Evolutionary conservation across 2,797 vertebrate species (phyloP), one percentile per base, ranked within the genome.

Genomic region (Vireo griseus): DNA sequence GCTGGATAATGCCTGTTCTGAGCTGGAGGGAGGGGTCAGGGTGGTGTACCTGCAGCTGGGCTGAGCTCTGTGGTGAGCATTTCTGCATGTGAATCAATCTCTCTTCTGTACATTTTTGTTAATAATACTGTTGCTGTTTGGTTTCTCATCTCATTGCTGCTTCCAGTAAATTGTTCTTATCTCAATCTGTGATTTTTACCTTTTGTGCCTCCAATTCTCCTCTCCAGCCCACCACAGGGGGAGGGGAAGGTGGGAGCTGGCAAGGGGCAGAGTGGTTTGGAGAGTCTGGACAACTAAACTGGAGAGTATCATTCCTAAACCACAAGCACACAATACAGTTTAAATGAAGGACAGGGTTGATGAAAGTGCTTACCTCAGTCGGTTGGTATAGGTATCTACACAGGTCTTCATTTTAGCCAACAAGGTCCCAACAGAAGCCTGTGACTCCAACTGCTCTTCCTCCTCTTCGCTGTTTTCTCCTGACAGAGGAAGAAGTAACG

Each of bases 321-420:
- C 52, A 71, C 31, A 42, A 22, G 5, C 57, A 35, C 33, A 66
- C 66, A 76, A 33, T 1, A 29, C 16, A 51, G 71, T 42, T 82
- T 16, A 73, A 67, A 86, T 13, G 20, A 73, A 78, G 66, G 40
- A 15, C 42, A 90, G 80, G 47, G 75, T 57, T 28, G 73, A 85
- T 7, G 10, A 37, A 82, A 63, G 22, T 4, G 21, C 37, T 77
- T 73, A 96, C 99, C 99, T 99, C 97, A 99, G 98, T 71, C 99
- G 98, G 97, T 99, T 99, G 94, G 99, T 99, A 75, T 99, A 99
- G 7, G 99, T 99, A 97, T 99, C 99, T 42, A 99, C 99, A 63
- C 99, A 99, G 19, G 99, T 99, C 98, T 99, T 99, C 99, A 99
- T 99, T 98, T 99, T 99, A 93, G 99, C 99, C 96, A 99, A 94